These are phyloP conservation scores for Acrobasis consociella DNA, from an alignment of 2,888 invertebrate species.

Conservation along the genomic window DNA sequence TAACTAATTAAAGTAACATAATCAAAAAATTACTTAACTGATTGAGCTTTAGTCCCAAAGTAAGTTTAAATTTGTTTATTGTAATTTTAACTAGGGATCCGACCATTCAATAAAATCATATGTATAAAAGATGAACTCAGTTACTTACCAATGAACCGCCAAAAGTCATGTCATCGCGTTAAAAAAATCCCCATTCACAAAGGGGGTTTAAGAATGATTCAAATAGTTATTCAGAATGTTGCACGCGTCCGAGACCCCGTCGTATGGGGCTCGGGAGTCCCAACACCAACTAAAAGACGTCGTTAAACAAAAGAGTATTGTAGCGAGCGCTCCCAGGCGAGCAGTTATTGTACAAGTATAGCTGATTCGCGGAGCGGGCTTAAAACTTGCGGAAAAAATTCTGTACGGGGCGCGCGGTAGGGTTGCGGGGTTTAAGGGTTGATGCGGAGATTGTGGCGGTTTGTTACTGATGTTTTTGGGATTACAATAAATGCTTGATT, in stretches of 20 bases:
- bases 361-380: conserved; percentile 73
- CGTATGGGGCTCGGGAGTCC: conserved; percentile 48
- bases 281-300: conserved; percentile 59
- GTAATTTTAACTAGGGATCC: no score
- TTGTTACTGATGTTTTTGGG: background rate
- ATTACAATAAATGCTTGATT: background rate
- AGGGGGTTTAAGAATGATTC: background rate
- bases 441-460: conserved; percentile 21
- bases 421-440: conserved; percentile 49
- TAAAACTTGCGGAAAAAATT: conserved; percentile 78
- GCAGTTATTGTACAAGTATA: conserved; percentile 73
- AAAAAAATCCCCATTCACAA: no score
- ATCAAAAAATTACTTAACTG: no score
- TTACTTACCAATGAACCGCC: no score
- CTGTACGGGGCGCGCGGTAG: conserved; percentile 54
- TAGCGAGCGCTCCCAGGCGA: conserved; percentile 54
- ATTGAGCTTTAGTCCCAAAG: no score
- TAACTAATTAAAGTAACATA: no score
- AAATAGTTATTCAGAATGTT: background rate
- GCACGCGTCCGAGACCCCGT: background rate
- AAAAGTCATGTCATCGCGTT: no score
- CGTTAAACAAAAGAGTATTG: conserved; percentile 78
- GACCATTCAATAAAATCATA: no score
- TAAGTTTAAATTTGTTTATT: no score
- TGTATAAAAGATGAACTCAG: no score